Base-by-base conservation (phyloP, 2,888 invertebrate genomes). In the Autographa gamma region DNA sequence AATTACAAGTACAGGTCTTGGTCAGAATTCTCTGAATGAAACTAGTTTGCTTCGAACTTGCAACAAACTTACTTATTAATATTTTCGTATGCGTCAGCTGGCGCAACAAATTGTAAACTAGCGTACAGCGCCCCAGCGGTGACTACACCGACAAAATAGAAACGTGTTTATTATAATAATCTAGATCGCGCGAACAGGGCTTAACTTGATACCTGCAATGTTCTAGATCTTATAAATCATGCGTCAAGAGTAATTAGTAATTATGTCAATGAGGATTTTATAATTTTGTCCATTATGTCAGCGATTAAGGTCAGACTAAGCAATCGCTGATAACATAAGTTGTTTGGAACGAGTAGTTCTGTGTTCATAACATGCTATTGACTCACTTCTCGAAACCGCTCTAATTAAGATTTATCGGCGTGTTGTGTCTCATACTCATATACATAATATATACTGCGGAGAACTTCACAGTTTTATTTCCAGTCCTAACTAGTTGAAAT, bases 401-500 rank as follows among this genome's bases (percentile, higher is more conserved):
- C 13, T 68, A 64, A 62, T 74, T 60, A 66, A 59, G 18, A 63
- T 67, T 63, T 65, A 70, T 68, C 54, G 63, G 52, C 63, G 58
- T 58, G 9, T 62, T 67, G 25, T 19, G 41, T 11, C 25, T 63
- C 41, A 56, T 13, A 58, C 56, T 32, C 6, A 25, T 25, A 25
- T 3, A 25, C 25, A 25, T 25, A 25, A 25, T 25, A 25, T 25
- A 25, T 3, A 58, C 19, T 31, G 43, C 41, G 18, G 2, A 81
- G 25, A 68, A 54, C 65, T 63, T 41, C 31, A 71, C 65, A 79
- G 64, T 74, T 82, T 43, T 63, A 68, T 62, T 67, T 72, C 78
- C 59, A 69, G 71, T 71, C 66, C 58, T 60, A 74, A 65, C 63
- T 65, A 64, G 75, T 82, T 79, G 13, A 74, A 66, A 79, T 74